Evolutionary conservation across 2,113 vertebrate species (phyloP).

Genomic region (Mellivora capensis): DNA sequence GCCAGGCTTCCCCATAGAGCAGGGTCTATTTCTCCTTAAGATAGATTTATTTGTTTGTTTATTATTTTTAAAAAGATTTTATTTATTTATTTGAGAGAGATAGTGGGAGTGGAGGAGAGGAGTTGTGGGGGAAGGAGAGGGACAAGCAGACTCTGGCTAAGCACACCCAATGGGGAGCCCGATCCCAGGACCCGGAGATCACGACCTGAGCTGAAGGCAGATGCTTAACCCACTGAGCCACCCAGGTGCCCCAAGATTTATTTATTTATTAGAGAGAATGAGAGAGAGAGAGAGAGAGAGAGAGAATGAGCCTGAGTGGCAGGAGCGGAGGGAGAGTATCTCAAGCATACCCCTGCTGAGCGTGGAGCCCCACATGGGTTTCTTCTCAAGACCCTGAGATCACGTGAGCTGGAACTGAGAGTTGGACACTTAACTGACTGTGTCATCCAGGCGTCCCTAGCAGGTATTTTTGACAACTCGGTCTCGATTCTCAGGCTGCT

Average conservation of each 20-base stretch:
- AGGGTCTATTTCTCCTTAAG: background rate
- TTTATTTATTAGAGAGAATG: background rate
- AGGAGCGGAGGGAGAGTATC: background rate
- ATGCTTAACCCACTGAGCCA: background rate
- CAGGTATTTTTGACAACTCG: background rate
- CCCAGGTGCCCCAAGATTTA: background rate
- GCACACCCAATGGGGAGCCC: background rate
- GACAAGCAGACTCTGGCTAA: background rate
- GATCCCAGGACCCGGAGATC: background rate
- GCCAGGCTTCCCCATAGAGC: background rate
- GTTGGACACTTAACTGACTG: background rate
- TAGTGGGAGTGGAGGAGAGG: background rate
- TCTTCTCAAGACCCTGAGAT: background rate
- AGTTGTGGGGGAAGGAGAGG: background rate
- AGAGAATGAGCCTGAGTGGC: background rate
- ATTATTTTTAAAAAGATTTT: background rate
- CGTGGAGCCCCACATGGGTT: background rate
- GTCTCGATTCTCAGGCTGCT: background rate
- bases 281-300: background rate
- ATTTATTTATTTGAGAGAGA: background rate
- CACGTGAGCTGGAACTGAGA: background rate
- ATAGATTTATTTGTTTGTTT: background rate
- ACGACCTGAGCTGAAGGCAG: background rate
- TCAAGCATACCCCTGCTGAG: background rate
- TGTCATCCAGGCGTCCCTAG: background rate